Evolutionary conservation across 2,888 invertebrate species (phyloP).

Genomic region (Tanytarsus gracilentus): DNA sequence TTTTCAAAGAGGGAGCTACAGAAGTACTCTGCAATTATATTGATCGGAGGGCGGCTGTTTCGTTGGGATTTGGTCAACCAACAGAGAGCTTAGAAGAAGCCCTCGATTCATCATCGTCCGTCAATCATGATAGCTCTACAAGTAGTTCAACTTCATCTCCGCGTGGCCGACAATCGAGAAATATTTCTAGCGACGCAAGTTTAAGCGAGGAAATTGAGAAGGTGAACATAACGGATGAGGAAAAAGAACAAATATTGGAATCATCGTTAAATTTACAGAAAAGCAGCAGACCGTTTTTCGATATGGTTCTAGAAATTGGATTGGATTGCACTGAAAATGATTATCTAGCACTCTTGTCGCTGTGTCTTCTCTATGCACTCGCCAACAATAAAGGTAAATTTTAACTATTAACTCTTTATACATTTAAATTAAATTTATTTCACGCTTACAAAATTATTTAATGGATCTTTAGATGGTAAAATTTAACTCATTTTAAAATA

Average conservation of each 20-base stretch:
- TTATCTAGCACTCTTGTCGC: conserved; percentile 81
- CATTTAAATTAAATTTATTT: background rate
- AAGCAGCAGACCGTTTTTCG: conserved; percentile 58
- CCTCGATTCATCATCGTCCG: conserved; percentile 45
- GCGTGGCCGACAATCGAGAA: conserved; percentile 1
- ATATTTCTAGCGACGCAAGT: conserved; percentile 29
- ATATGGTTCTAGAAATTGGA: conserved; percentile 75
- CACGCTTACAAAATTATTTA: conserved; percentile 10
- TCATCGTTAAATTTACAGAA: conserved; percentile 12
- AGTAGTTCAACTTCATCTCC: conserved; percentile 30
- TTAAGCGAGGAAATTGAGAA: conserved; percentile 39
- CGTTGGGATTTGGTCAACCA: conserved; percentile 59
- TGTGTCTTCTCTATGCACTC: conserved; percentile 87
- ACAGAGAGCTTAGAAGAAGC: conserved; percentile 69
- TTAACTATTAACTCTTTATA: background rate
- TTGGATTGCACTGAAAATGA: conserved; percentile 88
- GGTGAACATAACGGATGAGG: conserved; percentile 84
- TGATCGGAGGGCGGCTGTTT: conserved; percentile 49
- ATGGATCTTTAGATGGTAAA: conserved; percentile 20
- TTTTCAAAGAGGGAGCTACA: conserved; percentile 59
- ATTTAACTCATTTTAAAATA: background rate
- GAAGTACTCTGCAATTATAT: conserved; percentile 58
- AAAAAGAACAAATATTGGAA: conserved; percentile 58
- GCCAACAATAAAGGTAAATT: conserved; percentile 83
- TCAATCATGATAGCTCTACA: conserved; percentile 31